Conservation (phyloP, 1,140 invertebrate genomes). For the Aphidius gifuensis region DNA sequence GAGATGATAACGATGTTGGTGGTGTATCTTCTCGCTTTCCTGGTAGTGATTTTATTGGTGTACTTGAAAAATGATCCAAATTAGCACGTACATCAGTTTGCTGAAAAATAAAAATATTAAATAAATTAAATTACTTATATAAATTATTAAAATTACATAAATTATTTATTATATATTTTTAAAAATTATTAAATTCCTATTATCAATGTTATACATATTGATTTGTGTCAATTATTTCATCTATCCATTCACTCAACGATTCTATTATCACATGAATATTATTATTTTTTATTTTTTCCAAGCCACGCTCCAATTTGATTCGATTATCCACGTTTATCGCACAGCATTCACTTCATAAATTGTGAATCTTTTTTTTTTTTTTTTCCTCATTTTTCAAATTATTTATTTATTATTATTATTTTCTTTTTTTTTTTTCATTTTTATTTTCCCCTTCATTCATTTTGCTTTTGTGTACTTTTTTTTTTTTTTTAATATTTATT, state of each 20-base stretch:
- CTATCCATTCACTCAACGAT: slow-evolving; percentile 16
- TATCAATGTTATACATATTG: background rate
- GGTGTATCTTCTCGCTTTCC: slow-evolving; percentile 53
- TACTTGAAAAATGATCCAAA: slow-evolving; percentile 52
- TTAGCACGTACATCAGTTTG: slow-evolving; percentile 54
- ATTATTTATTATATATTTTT: slow-evolving; percentile 1
- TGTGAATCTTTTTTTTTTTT: background rate
- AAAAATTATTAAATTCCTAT: too few species aligned
- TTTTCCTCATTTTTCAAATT: background rate
- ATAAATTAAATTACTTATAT: background rate
- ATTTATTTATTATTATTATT: background rate
- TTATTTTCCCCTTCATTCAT: background rate
- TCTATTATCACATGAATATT: slow-evolving; percentile 11
- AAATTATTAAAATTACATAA: slow-evolving; percentile 7
- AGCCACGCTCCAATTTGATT: slow-evolving; percentile 15
- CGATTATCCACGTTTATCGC: slow-evolving; percentile 7
- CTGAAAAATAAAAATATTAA: slow-evolving; percentile 32
- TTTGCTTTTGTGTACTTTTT: background rate
- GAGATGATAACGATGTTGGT: slow-evolving; percentile 49
- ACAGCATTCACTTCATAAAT: slow-evolving; percentile 9
- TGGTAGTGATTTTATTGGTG: slow-evolving; percentile 50
- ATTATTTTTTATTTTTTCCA: background rate
- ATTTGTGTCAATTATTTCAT: slow-evolving; percentile 20
- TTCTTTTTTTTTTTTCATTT: background rate
- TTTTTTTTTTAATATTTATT: slow-evolving; percentile 3